Conservation (phyloP, 2,888 invertebrate genomes). For the Drosophila percnosoma region DNA sequence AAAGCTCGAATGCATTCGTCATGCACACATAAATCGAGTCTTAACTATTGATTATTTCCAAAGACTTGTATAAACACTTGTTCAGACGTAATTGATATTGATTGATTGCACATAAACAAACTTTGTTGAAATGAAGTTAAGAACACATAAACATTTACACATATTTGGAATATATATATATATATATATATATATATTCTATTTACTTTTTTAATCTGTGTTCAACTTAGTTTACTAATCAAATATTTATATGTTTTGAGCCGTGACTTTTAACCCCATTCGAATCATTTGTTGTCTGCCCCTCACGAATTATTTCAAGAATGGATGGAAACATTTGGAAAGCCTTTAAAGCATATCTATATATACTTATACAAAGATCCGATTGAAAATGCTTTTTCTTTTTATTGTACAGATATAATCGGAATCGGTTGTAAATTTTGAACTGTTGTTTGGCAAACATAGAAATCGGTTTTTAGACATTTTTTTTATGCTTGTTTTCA, state of each 20-base stretch:
- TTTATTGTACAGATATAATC: neutral
- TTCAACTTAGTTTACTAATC: neutral
- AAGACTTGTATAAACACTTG: conserved; percentile 7
- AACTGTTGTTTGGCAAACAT: neutral
- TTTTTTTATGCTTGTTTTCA: neutral
- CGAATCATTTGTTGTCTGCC: neutral
- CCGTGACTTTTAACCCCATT: neutral
- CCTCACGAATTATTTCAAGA: neutral
- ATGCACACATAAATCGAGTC: conserved; percentile 13
- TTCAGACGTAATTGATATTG: conserved; percentile 25
- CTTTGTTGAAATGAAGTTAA: neutral
- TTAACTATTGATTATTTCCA: conserved; percentile 15
- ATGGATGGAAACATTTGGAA: neutral
- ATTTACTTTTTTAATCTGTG: neutral
- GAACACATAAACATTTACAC: neutral
- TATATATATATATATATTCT: fast-evolving
- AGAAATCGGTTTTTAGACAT: neutral
- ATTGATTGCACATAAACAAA: neutral
- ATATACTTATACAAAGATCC: neutral
- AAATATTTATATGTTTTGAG: neutral
- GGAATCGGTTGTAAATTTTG: neutral
- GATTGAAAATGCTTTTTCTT: neutral
- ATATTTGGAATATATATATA: neutral
- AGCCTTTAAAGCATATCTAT: neutral
- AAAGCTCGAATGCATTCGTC: conserved; percentile 15